Conservation (phyloP, 2,113 vertebrate genomes). For the Pterocles gutturalis region DNA sequence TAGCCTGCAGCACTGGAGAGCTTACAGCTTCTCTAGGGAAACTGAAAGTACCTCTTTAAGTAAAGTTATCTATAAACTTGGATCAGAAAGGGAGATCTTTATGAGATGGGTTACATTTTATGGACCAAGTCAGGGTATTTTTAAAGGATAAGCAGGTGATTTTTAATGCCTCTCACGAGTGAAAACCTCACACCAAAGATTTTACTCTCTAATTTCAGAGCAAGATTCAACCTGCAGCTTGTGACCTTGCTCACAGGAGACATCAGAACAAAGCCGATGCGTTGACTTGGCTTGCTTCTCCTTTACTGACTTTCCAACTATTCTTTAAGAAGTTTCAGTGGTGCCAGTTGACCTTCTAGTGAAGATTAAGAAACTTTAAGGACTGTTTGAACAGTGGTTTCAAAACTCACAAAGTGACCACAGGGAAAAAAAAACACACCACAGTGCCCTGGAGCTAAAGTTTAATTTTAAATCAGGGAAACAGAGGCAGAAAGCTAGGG, state of each 20-base stretch:
- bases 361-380: neutral
- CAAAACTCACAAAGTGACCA: neutral
- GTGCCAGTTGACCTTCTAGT: neutral
- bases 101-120: neutral
- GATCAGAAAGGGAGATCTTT: neutral
- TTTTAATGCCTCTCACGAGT: neutral
- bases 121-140: rapidly evolving
- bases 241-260: neutral
- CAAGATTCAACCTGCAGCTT: neutral
- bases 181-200: neutral
- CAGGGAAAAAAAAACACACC: neutral
- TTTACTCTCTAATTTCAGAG: neutral
- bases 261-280: rapidly evolving
- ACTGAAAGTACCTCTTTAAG: neutral
- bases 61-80: neutral
- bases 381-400: neutral
- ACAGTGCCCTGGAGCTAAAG: neutral
- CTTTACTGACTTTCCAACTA: neutral
- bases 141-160: neutral
- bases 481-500: neutral
- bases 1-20: neutral
- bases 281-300: neutral
- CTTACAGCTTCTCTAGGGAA: neutral
- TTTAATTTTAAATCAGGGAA: neutral
- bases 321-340: neutral